Base-by-base conservation (phyloP, 2,888 invertebrate genomes). In the Phengaris alcon region DNA sequence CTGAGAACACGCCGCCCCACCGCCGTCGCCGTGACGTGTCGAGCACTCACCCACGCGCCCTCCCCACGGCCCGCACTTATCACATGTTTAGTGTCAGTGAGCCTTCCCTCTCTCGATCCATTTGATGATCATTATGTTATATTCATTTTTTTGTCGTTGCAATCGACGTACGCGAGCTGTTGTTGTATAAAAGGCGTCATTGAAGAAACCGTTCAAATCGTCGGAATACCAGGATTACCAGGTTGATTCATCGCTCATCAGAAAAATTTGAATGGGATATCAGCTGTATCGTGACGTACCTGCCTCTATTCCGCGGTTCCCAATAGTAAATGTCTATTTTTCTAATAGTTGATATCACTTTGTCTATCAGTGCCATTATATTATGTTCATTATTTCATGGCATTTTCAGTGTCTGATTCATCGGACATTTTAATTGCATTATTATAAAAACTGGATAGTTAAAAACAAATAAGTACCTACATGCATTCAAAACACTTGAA, bases 321-420 rank as follows among this genome's bases (percentile, higher is more conserved):
- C 84, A 85, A 85, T 84, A 83, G 80, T 82, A 88, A 82, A 88
- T 89, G 83, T 90, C 85, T 82, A 92, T 87, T 88, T 94, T 93
- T 93, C 94, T 94, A 89, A 95, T 95, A 88, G 95, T 93, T 84
- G 94, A 93, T 90, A 96, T 95, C 82, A 96, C 90, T 94, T 96
- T 96, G 86, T 96, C 95, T 87, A 96, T 94, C 90, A 96, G 94
- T 93, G 96, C 96, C 96, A 96, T 96, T 89, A 91, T 94, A 82
- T 90, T 84, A 87, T 82, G 83, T 81, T 81, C 84, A 84, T 82
- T 86, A 86, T 88, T 84, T 90, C 86, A 90, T 82, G 79, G 81
- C 81, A 84, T 85, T 82, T 81, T 84, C 83, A 81, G 83, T 77
- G 79, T 81, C 80, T 77, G 78, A 78, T 80, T 83, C 83, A 77